Conservation (phyloP, 2,888 invertebrate genomes). For the Metallyticus violacea region DNA sequence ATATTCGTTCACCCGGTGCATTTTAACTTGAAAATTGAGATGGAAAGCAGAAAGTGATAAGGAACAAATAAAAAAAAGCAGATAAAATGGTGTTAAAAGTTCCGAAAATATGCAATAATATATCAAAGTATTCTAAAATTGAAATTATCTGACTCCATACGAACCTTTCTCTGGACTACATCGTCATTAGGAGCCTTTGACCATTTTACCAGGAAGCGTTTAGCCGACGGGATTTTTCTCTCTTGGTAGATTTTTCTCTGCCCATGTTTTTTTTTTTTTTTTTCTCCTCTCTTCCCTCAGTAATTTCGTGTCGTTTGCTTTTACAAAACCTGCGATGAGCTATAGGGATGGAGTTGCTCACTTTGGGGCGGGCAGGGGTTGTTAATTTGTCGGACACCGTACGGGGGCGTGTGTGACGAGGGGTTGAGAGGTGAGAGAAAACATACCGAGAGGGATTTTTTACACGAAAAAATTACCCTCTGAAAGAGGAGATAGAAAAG, state of each 20-base stretch:
- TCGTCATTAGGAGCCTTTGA: background rate
- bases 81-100: no score
- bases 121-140: no score
- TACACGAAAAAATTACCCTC: background rate
- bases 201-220: background rate
- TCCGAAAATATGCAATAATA: no score
- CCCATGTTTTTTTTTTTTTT: background rate
- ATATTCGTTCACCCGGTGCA: no score
- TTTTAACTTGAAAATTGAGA: no score
- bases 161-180: no score
- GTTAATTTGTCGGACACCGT: constrained; percentile 22
- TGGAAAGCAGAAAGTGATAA: no score
- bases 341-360: constrained; percentile 1
- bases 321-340: constrained; percentile 21
- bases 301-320: background rate
- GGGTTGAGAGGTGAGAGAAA: constrained; percentile 5
- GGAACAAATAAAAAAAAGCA: no score
- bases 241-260: background rate
- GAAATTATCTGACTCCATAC: no score
- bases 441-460: background rate
- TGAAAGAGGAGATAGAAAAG: background rate
- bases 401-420: background rate
- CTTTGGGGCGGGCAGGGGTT: constrained; percentile 21
- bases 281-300: background rate
- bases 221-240: background rate